A percentile compares a stretch with the other conserved stretches of the same genome.
phyloP scores from a whole-genome alignment of 2,888 invertebrate genomes.

The Synanthedon vespiformis region DNA sequence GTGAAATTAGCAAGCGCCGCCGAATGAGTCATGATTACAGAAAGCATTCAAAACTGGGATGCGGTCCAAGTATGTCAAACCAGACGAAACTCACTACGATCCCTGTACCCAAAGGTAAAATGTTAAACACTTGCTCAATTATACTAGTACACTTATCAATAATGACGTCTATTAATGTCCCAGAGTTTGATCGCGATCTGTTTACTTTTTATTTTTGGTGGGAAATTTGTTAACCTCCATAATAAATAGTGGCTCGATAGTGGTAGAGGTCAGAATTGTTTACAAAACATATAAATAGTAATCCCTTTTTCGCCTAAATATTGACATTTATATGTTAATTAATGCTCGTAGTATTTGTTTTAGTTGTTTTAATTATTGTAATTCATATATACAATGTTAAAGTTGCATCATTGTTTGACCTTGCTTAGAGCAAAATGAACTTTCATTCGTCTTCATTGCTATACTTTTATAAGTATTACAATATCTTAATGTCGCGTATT shows the following conservation, averaged over 20 bases:
- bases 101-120: conserved; percentile 51
- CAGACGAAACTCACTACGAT: conserved; percentile 39
- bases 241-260: conserved; percentile 32
- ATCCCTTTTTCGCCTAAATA: neutral
- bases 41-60: conserved; percentile 61
- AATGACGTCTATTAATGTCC: neutral
- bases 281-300: conserved; percentile 45
- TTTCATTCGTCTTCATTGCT: neutral
- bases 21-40: conserved; percentile 54
- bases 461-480: too few relatives aligned
- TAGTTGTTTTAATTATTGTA: too few relatives aligned
- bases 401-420: conserved; percentile 7
- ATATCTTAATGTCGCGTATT: too few relatives aligned
- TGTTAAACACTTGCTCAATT: conserved; percentile 5
- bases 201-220: conserved; percentile 43
- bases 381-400: neutral
- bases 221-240: conserved; percentile 59
- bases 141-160: neutral
- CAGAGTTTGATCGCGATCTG: neutral
- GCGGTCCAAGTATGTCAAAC: conserved; percentile 59
- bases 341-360: too few relatives aligned
- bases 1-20: conserved; percentile 54
- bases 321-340: too few relatives aligned
- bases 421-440: conserved; percentile 1
- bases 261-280: conserved; percentile 60